Base-by-base conservation (phyloP, 2,888 invertebrate genomes). In the Synergus umbraculus region DNA sequence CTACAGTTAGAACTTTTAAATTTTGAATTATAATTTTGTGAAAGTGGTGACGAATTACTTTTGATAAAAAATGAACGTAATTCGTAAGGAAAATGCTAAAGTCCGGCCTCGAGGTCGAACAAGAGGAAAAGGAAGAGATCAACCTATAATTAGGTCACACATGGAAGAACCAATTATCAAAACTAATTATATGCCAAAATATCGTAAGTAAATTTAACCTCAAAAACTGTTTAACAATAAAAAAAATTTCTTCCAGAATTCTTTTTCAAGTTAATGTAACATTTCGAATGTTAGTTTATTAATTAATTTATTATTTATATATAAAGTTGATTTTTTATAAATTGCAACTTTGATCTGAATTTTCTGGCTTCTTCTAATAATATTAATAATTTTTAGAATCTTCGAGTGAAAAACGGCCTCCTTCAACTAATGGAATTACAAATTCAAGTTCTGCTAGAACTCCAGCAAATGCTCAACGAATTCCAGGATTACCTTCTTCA, bases 31-130 rank as follows among this genome's bases (percentile, higher is more conserved):
- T 46, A 10, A 46, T 54, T 54, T 54, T n/a, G 8, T 54, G 7
- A 54, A 54, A 37, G 37, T 0, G 7, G 37, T 37, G 4, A 7
- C n/a, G 18, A 3, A 58, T 58, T 58, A 18, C 9, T 58, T 3
- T 63, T 63, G 10, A 63, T 13, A n/a, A 66, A 54, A 43, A 41
- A 73, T 73, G 73, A 73, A 73, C 29, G 73, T 73, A 9, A 54
- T 73, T 73, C 49, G 73, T 15, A 54, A 10, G 54, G 73, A 54
- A 54, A 73, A 73, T 73, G 37, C n/a, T 41, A 73, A 73, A 54
- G 73, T 73, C 5, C 29, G 54, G n/a, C 73, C n/a, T 29, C 49
- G 73, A 10, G n/a, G 37, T 18, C 37, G 73, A 73, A 54, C 37
- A 54, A 73, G 44, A 67, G 67, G 46, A 2, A 67, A 13, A n/a